Percentiles rank a stretch among this genome's conserved stretches.
Evolutionary conservation across 2,888 invertebrate species (phyloP).

Genomic region (Bellardia bayeri): DNA sequence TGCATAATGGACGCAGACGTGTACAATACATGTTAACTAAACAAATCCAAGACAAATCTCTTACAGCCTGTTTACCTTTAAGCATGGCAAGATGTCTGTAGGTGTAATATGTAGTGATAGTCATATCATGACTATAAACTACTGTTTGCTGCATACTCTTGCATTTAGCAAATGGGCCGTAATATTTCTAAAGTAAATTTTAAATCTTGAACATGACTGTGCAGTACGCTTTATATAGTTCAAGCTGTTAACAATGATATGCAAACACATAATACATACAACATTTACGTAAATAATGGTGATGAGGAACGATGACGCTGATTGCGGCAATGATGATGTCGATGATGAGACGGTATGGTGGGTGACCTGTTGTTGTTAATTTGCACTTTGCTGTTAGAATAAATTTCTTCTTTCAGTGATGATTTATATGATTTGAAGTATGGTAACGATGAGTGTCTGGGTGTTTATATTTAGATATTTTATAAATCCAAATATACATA

Average conservation of each 20-base stretch:
- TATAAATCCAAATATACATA: constrained; percentile 4
- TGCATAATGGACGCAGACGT: constrained; percentile 41
- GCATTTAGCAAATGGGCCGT: constrained; percentile 36
- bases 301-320: constrained; percentile 4
- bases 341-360: not conserved
- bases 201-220: constrained; percentile 47
- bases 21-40: constrained; percentile 10
- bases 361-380: constrained; percentile 12
- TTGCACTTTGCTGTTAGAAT: not conserved
- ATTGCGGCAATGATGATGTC: constrained; percentile 6
- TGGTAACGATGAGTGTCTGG: not conserved
- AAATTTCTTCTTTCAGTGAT: not conserved
- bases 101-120: not conserved
- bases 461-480: constrained; percentile 6
- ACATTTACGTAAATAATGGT: constrained; percentile 44
- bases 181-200: constrained; percentile 30
- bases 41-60: constrained; percentile 29
- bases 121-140: constrained; percentile 14
- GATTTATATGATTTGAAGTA: constrained; percentile 21
- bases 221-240: not conserved
- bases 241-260: constrained; percentile 39
- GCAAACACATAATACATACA: constrained; percentile 55
- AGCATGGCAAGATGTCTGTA: not conserved
- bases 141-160: not conserved
- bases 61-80: constrained; percentile 18